Conservation (phyloP, 2,888 invertebrate genomes). For the Linnaemya vulpina region DNA sequence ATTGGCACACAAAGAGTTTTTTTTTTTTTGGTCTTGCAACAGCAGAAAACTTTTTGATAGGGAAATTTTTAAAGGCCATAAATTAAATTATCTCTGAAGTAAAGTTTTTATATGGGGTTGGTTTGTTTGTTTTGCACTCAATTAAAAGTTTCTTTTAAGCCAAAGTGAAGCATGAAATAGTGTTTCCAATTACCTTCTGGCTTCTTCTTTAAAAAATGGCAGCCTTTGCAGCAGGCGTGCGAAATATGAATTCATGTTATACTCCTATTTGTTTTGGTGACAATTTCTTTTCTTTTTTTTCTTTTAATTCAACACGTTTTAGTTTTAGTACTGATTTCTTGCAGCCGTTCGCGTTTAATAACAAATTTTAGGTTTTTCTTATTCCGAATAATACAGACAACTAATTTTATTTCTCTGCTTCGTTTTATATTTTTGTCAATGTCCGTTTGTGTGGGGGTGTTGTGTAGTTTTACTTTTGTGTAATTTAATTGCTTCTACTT, state of each 20-base stretch:
- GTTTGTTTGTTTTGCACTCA: neutral
- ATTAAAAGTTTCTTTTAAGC: neutral
- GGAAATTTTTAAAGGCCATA: conserved; percentile 47
- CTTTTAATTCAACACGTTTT: neutral
- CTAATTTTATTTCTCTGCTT: conserved; percentile 35
- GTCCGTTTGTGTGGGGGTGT: neutral
- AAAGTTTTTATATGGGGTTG: neutral
- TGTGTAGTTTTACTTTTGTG: neutral
- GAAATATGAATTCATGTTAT: conserved; percentile 45
- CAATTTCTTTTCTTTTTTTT: neutral
- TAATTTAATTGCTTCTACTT: neutral
- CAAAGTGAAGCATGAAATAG: neutral
- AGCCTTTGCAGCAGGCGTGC: conserved; percentile 49
- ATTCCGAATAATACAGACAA: conserved; percentile 37
- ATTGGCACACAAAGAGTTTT: conserved; percentile 52
- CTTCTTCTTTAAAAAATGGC: conserved; percentile 25
- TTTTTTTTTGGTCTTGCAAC: neutral
- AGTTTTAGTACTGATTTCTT: conserved; percentile 21
- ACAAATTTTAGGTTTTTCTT: conserved; percentile 39
- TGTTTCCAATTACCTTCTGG: conserved; percentile 58
- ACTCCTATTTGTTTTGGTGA: neutral
- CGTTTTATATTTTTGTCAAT: conserved; percentile 30
- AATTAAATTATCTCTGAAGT: conserved; percentile 1
- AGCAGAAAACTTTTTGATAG: neutral
- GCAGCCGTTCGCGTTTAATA: conserved; percentile 23